These are phyloP conservation scores for Pristiophorus japonicus DNA, from an alignment of 2,113 vertebrate species.

Conservation along the genomic window DNA sequence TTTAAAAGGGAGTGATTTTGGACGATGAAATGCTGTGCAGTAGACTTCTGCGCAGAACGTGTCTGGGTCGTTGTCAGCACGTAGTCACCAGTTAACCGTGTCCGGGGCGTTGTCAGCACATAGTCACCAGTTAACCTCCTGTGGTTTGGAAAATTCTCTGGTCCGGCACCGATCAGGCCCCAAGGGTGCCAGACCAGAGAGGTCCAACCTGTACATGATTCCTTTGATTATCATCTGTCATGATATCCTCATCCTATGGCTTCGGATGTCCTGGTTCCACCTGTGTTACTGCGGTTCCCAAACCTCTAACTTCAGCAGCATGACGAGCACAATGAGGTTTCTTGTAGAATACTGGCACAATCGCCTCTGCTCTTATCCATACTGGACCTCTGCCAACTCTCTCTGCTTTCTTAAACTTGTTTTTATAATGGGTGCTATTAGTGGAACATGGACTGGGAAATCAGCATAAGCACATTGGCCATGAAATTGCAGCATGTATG, in stretches of 20 bases:
- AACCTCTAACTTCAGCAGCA: not conserved
- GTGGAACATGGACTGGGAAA: not conserved
- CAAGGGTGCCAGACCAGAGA: too few relatives aligned
- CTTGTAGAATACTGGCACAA: not conserved
- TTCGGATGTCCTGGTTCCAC: not conserved
- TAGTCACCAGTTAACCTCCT: too few relatives aligned
- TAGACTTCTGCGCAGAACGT: too few relatives aligned
- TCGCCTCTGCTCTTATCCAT: not conserved
- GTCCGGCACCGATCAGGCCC: too few relatives aligned
- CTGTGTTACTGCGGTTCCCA: not conserved
- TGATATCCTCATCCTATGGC: not conserved
- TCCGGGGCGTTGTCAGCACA: too few relatives aligned
- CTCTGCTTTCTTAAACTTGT: not conserved
- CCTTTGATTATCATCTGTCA: not conserved
- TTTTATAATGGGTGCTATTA: not conserved
- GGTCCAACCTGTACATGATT: too few relatives aligned
- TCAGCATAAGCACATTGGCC: not conserved
- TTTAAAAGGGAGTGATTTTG: too few relatives aligned
- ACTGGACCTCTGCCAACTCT: not conserved
- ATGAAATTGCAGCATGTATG: too few relatives aligned
- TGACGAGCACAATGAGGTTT: not conserved
- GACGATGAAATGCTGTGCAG: too few relatives aligned
- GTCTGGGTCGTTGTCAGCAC: too few relatives aligned
- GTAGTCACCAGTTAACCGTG: too few relatives aligned
- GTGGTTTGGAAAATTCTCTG: too few relatives aligned